phyloP scores from a whole-genome alignment of 2,888 invertebrate genomes.

The Caenorhabditis zanzibari region DNA sequence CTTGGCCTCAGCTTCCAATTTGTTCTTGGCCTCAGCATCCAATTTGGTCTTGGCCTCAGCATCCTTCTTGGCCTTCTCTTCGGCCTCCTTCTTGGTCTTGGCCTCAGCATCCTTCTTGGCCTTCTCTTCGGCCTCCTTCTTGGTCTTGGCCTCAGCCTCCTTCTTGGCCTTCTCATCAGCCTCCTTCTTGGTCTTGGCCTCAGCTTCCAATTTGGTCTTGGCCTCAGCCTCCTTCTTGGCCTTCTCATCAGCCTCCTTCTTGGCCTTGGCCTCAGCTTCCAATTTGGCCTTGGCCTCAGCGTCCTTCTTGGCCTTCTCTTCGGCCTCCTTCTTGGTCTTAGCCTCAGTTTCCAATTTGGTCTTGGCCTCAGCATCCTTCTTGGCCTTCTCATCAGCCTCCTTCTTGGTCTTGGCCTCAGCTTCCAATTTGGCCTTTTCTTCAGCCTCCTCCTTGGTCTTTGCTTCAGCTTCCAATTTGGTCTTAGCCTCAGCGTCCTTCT shows the following conservation, averaged over 20 bases:
- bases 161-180: slow-evolving; percentile 35
- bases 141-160: slow-evolving; percentile 13
- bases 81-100: slow-evolving; percentile 31
- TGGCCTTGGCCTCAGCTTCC: slow-evolving; percentile 17
- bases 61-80: slow-evolving; percentile 38
- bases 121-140: slow-evolving; percentile 31
- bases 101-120: slow-evolving; percentile 35
- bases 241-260: slow-evolving; percentile 28
- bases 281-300: slow-evolving; percentile 17
- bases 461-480: background rate
- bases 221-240: slow-evolving; percentile 31
- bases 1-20: background rate
- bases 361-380: slow-evolving; percentile 16
- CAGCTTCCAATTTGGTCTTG: slow-evolving; percentile 2
- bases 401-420: slow-evolving; percentile 45
- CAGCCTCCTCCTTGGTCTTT: background rate
- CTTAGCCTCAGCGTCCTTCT: slow-evolving; percentile 28
- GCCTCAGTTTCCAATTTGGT: slow-evolving; percentile 6
- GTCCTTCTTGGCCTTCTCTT: slow-evolving; percentile 23
- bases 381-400: slow-evolving; percentile 29
- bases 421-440: slow-evolving; percentile 21
- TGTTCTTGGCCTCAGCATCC: slow-evolving; percentile 28
- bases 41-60: slow-evolving; percentile 21
- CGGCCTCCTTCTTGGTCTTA: slow-evolving; percentile 35
- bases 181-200: slow-evolving; percentile 26